A percentile compares a stretch with the other conserved stretches of the same genome.
Evolutionary conservation across 2,113 vertebrate genomes (phyloP).

Genomic region (Megatriorchis doriae): DNA sequence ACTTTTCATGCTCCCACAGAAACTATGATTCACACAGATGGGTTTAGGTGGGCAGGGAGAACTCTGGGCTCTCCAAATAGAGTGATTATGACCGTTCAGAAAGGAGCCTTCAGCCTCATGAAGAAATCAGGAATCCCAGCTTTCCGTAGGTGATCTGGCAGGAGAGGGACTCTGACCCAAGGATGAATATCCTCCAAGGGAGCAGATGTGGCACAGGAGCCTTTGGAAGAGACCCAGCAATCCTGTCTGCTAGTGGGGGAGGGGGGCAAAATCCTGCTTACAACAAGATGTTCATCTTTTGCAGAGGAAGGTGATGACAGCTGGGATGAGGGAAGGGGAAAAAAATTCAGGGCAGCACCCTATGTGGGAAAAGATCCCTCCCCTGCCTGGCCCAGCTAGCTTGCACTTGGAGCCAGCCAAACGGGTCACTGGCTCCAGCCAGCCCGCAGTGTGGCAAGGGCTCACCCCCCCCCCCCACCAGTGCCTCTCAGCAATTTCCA

Average conservation of each 20-base stretch:
- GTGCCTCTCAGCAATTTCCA: background rate
- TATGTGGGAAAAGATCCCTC: background rate
- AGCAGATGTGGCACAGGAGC: background rate
- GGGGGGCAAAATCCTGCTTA: background rate
- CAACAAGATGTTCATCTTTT: background rate
- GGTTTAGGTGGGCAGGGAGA: background rate
- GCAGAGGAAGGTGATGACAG: constrained; percentile 33
- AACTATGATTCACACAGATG: background rate
- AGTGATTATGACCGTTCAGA: background rate
- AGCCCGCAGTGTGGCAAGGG: background rate
- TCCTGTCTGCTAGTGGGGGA: background rate
- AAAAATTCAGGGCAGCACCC: constrained; percentile 9
- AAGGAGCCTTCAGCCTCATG: background rate
- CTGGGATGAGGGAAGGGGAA: background rate
- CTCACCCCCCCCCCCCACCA: background rate
- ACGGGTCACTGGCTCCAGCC: background rate
- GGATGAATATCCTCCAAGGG: background rate
- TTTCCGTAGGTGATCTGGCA: background rate
- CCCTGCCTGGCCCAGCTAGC: background rate
- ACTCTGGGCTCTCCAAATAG: background rate
- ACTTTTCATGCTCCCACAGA: background rate
- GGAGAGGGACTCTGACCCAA: background rate
- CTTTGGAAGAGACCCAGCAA: background rate
- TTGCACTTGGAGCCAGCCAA: background rate
- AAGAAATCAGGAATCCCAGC: background rate